Evolutionary conservation across 1,140 invertebrate genomes (phyloP), one percentile per base, ranked within the genome.

Genomic region (Polyergus mexicanus): DNA sequence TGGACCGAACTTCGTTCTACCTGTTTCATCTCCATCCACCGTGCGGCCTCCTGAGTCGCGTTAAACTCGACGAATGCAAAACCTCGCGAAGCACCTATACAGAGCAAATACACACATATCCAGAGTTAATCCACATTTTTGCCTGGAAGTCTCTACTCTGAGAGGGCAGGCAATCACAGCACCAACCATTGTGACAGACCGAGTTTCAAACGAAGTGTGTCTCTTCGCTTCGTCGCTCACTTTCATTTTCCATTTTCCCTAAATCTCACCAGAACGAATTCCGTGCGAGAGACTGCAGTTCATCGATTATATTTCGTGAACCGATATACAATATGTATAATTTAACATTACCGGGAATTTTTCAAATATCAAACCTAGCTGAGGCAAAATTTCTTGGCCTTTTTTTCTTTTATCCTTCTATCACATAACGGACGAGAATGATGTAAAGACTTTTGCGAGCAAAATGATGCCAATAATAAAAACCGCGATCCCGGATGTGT

Each of bases 61-160:
- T 97, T 96, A 97, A 99, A 99, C 96, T 99, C 98, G 95, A 99
- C 98, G 97, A 99, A 99, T 95, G 98, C 98, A 96, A 99, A 98
- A 95, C 98, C 98, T 95, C 98, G 96, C 94, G 97, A 98, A 95
- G 97, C 96, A 96, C 98, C 98, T 97, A 97, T 96, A 96, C 96
- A 96, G 95, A 96, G 96, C 96, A 95, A 95, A 95, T 94, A 95
- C 93, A 95, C 94, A 95, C 93, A 95, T 94, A 95, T 95, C 95
- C 94, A 95, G 92, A 93, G 95, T 95, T 95, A 95, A 95, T 95
- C 94, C 93, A 95, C 94, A 94, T 94, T 93, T 83, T 95, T 95
- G 94, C 94, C 95, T 94, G 93, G 92, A 87, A 85, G 91, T 94
- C 95, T 95, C 92, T 93, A 93, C 92, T 93, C 93, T 94, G 93